Conservation (phyloP, 1,140 invertebrate species). For the Brevipalpus yothersi region DNA sequence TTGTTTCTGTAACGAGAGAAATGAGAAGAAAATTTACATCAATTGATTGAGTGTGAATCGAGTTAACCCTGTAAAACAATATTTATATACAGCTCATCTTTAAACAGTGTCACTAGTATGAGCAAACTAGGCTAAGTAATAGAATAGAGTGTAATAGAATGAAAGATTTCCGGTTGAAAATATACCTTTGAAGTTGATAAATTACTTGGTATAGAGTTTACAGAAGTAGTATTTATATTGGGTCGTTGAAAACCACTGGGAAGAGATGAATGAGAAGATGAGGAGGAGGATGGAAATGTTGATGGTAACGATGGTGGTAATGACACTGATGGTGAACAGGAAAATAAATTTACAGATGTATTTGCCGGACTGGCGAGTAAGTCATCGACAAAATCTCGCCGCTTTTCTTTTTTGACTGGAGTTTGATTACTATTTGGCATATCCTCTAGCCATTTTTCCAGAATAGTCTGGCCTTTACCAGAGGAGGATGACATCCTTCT, state of each 20-base stretch:
- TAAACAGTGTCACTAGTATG: background rate
- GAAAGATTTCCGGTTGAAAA: background rate
- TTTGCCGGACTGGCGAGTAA: background rate
- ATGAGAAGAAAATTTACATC: background rate
- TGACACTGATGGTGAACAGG: background rate
- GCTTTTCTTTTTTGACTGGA: conserved; percentile 2
- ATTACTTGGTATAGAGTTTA: background rate
- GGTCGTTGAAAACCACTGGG: background rate
- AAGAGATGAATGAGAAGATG: background rate
- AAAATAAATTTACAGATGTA: background rate
- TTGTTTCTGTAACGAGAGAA: background rate
- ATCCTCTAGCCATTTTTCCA: conserved; percentile 6
- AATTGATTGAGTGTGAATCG: background rate
- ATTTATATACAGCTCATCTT: no score
- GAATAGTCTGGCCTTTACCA: background rate
- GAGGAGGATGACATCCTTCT: background rate
- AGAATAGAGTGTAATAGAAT: no score
- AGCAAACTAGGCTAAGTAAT: background rate
- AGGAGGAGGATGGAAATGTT: background rate
- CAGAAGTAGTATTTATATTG: no score
- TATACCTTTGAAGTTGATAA: background rate
- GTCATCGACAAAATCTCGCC: background rate
- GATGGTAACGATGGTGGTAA: background rate
- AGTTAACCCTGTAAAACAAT: background rate
- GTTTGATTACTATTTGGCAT: conserved; percentile 2